Evolutionary conservation across 2,888 invertebrate species (phyloP), one percentile per base, ranked within the genome.

Genomic region (Athetis lepigone): DNA sequence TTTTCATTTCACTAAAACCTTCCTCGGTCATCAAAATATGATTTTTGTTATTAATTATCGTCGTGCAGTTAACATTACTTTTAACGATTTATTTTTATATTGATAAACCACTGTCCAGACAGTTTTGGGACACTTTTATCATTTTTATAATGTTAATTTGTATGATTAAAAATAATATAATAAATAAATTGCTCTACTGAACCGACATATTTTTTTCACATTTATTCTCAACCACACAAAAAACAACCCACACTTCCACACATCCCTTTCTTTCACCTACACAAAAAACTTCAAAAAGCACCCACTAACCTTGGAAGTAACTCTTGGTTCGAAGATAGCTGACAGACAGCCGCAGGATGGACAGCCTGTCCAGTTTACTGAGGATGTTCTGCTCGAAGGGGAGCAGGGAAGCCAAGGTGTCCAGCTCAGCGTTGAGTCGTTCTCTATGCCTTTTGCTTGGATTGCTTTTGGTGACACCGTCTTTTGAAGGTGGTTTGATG

Each of bases 251-350:
- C 1, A 29, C 29, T 29, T 8, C 11, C 0, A 11, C 11, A 29
- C 1, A 19, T 2, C 2, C 9, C 9, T 0, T 4, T 18, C 18
- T 4, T 8, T 18, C 2, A 18, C n/a, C 23, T 43, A 5, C 13
- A n/a, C 9, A 40, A 40, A 43, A 43, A 25, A 6, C 2, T 13
- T 0, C 13, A 49, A 40, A 25, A n/a, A n/a, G n/a, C 0, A 1
- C 2, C 45, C 40, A 75, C 73, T 96, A 95, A 99, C 99, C 99
- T 98, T 99, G 99, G 95, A 99, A 99, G 96, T 99, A 99, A 95
- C 99, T 99, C 96, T 99, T 99, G 88, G 99, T 99, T 86, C 99
- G 97, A 83, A 99, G 96, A 93, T 99, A 99, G 96, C 99, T 99
- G 94, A 99, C 99, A 59, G 99, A 99, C 76, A 99, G 97, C 88